Percentiles rank a stretch among this genome's conserved stretches.
phyloP scores from a whole-genome alignment of 2,888 invertebrate species.

The Drosophila pegasa region DNA sequence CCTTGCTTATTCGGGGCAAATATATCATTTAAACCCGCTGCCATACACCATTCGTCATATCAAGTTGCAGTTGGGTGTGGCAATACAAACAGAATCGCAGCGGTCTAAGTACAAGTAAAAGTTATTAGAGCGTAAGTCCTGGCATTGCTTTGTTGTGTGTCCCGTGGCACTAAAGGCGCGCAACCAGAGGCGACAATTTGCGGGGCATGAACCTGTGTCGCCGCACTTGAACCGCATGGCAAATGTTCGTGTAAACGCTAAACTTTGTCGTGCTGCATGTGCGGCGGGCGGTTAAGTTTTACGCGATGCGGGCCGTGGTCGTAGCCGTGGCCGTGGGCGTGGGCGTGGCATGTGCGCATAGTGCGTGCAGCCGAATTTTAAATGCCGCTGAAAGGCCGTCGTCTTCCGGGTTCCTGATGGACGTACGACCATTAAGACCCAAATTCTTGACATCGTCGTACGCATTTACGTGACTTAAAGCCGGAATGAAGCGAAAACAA shows the following conservation, averaged over 20 bases:
- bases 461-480: conserved; percentile 32
- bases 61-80: conserved; percentile 24
- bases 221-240: conserved; percentile 48
- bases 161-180: conserved; percentile 45
- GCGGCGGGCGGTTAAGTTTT: conserved; percentile 25
- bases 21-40: conserved; percentile 6
- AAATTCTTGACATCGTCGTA: conserved; percentile 34
- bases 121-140: conserved; percentile 24
- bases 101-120: conserved; percentile 21
- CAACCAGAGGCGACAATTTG: conserved; percentile 30
- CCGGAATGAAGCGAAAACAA: background rate
- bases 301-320: conserved; percentile 19
- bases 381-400: conserved; percentile 30
- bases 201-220: conserved; percentile 41
- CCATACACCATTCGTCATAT: conserved; percentile 23
- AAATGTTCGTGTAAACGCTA: conserved; percentile 28
- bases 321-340: too few species aligned
- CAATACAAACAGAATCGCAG: conserved; percentile 35
- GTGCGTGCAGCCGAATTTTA: conserved; percentile 22
- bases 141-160: conserved; percentile 20
- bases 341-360: conserved; percentile 16
- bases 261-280: conserved; percentile 9
- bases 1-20: background rate
- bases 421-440: conserved; percentile 24
- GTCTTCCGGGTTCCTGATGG: conserved; percentile 57